Base-by-base conservation (phyloP, 2,797 vertebrate species). In the Siniperca scherzeri region DNA sequence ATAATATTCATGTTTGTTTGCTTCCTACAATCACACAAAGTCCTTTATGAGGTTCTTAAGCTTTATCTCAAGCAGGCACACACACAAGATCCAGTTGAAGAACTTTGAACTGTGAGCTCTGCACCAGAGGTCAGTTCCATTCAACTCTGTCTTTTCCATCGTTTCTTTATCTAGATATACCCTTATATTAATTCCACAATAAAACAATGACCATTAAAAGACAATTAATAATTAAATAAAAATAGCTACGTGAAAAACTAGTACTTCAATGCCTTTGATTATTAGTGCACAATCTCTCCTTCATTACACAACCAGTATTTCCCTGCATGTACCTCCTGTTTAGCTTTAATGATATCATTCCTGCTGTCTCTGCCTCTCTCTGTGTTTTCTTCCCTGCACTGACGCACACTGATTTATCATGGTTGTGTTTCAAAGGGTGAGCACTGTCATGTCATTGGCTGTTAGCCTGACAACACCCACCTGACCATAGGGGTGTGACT, bases 391-490 rank as follows among this genome's bases (percentile, higher is more conserved):
- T 69, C 76, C 1, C 5, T 25, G 25, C 70, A 66, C 6, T 46
- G 65, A 55, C 71, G 83, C 42, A 53, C 75, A 77, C 57, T 74
- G 77, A 82, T 89, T 91, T 87, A 87, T 89, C 57, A 56, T 21
- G 67, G 67, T 22, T 82, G 53, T 17, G 80, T 74, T 86, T 91
- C 78, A 90, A 82, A 81, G 85, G 78, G 52, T 88, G 80, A 85
- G 27, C 11, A 1, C 81, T 55, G 70, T 73, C 79, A 44, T 68
- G 42, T 71, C 75, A 94, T 94, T 94, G 93, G 93, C 83, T 79
- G 13, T 70, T 9, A 11, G 70, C 73, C 73, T 75, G 91, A 91
- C 90, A 91, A 92, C 93, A 84, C 93, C 93, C 87, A 90, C 73
- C 81, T 74, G 27, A 55, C 88, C 73, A 55, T 44, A 38, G 59